Base-by-base conservation (phyloP, 2,797 vertebrate genomes). In the Luscinia megarhynchos region DNA sequence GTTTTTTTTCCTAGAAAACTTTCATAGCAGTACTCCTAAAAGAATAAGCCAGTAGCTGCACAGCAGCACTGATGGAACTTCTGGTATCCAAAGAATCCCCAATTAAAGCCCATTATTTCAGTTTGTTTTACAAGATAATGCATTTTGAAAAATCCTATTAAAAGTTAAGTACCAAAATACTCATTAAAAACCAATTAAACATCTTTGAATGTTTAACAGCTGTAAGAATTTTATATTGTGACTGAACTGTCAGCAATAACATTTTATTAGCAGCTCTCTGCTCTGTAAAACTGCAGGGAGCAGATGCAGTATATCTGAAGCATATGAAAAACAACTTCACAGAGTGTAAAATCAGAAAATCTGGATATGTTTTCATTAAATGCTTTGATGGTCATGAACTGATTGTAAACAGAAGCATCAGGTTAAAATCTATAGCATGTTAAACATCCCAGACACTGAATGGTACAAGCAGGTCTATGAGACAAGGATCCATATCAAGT, bases 161-260 rank as follows among this genome's bases (percentile, higher is more conserved):
- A 43, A 79, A 81, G 15, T 38, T 79, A 73, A 87, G 40, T 18
- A 54, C 45, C 16, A 72, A 87, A 85, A 92, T 77, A 34, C 19
- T 77, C 80, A 85, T 91, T 83, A 90, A 90, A 87, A 93, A 30
- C 22, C 80, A 77, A 93, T 84, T 83, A 85, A 87, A 81, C 15
- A 48, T 89, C 40, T 91, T 81, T 34, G 72, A 38, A 58, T 36
- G 18, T 69, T 85, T 85, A 64, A 85, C 82, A 90, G 62, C 50
- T 68, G 50, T 32, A 81, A 64, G 30, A 84, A 86, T 55, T 75
- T 93, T 69, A 43, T 78, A 64, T 79, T 90, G 23, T 74, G 80
- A 76, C 24, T 69, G 73, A 95, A 85, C 74, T 85, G 67, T 70
- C 50, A 76, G 50, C 40, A 79, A 16, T 23, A 78, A 89, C 5